Conservation (phyloP, 1,140 invertebrate genomes). For the Halyomorpha halys region DNA sequence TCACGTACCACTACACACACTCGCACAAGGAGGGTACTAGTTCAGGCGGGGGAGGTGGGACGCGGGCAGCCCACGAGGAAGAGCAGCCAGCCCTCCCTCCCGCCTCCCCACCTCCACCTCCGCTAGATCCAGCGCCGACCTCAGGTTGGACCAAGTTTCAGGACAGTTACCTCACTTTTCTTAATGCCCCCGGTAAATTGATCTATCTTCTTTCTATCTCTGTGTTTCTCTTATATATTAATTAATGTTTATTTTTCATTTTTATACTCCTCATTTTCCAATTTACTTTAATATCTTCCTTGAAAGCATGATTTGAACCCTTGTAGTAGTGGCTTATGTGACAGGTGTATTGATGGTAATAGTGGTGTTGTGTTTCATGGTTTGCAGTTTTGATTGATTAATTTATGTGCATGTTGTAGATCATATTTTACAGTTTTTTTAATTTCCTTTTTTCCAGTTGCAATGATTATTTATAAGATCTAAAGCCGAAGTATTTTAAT, state of each 20-base stretch:
- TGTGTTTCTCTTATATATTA: conserved; percentile 26
- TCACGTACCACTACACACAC: conserved; percentile 95
- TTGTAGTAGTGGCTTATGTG: too few relatives aligned
- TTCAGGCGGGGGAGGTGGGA: conserved; percentile 32
- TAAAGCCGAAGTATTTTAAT: too few relatives aligned
- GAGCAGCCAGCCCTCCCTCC: conserved; percentile 29
- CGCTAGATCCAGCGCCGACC: conserved; percentile 23
- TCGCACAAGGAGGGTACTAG: conserved; percentile 68
- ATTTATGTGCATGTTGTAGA: too few relatives aligned
- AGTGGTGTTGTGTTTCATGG: too few relatives aligned
- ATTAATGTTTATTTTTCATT: conserved; percentile 9
- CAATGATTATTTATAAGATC: too few relatives aligned
- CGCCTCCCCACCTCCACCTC: conserved; percentile 34
- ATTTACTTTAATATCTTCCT: too few relatives aligned
- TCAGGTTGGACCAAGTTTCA: conserved; percentile 42
- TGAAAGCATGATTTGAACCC: too few relatives aligned
- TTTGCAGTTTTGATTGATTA: too few relatives aligned
- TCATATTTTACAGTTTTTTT: too few relatives aligned
- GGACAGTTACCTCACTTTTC: conserved; percentile 57
- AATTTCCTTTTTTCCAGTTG: too few relatives aligned
- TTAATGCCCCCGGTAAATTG: conserved; percentile 44
- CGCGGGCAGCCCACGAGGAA: conserved; percentile 29
- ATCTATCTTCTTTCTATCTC: conserved; percentile 27
- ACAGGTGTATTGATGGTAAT: too few relatives aligned
- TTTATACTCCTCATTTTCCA: conserved; percentile 1